Conservation (phyloP, 2,888 invertebrate genomes). For the Chalcis sispes region DNA sequence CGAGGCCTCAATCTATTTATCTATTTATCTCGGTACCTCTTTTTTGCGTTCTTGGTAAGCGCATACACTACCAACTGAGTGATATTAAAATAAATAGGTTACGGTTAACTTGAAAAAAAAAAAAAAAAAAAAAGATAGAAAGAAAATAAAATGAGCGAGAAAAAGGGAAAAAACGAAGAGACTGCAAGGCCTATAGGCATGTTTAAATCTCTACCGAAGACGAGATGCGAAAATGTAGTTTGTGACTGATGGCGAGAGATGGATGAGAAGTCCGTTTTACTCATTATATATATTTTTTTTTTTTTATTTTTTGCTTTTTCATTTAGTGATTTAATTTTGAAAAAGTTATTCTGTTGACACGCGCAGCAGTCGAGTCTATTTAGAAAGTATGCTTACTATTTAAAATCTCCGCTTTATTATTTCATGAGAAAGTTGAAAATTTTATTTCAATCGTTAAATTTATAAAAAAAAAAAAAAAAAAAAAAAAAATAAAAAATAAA, state of each 20-base stretch:
- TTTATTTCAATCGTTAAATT: too few species aligned
- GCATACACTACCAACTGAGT: slow-evolving; percentile 68
- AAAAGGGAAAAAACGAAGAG: not conserved
- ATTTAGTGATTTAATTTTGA: slow-evolving; percentile 6
- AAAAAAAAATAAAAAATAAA: too few species aligned
- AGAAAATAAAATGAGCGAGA: slow-evolving; percentile 8
- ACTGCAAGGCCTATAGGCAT: slow-evolving; percentile 1
- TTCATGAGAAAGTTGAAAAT: too few species aligned
- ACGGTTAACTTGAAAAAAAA: slow-evolving; percentile 38
- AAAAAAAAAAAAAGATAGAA: slow-evolving; percentile 18
- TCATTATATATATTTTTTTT: too few species aligned
- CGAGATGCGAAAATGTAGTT: slow-evolving; percentile 37
- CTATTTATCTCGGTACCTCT: slow-evolving; percentile 71
- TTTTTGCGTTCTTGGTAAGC: slow-evolving; percentile 3
- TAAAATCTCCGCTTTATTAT: too few species aligned
- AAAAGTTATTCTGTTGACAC: not conserved
- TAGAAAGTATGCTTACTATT: too few species aligned
- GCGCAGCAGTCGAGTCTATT: too few species aligned
- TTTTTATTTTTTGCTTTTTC: not conserved
- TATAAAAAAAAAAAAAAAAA: too few species aligned
- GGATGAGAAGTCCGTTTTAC: not conserved
- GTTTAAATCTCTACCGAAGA: slow-evolving; percentile 30
- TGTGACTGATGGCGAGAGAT: slow-evolving; percentile 1
- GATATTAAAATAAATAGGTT: slow-evolving; percentile 74
- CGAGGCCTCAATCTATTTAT: slow-evolving; percentile 75